Base-by-base conservation (phyloP, 1,140 invertebrate genomes). In the Procambarus virginalis region DNA sequence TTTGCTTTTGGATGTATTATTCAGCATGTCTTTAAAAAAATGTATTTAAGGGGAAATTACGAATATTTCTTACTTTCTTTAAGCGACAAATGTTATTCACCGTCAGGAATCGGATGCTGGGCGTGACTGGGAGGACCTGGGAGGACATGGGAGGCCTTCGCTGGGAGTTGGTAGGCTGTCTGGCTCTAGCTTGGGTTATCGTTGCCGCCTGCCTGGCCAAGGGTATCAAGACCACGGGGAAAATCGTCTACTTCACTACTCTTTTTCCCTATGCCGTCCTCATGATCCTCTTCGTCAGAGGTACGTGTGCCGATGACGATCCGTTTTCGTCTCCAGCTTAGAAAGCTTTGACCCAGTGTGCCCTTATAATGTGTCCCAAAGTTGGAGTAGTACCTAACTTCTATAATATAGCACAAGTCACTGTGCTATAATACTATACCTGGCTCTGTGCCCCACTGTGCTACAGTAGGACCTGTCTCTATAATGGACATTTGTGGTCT, bases 121-220 rank as follows among this genome's bases (percentile, higher is more conserved):
- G 84, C 8, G 75, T 83, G 0, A 79, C 96, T 3, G 97, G 95
- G 85, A 97, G 97, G 3, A 95, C 98, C 5, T 97, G 84, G 92
- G 96, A 98, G 92, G 96, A 98, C 94, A 94, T 99, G 83, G 98
- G 98, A 0, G 93, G 95, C 2, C 96, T 98, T 73, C 98, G 98
- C 94, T 98, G 97, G 97, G 97, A 98, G 93, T 96, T 98, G 94
- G 97, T 97, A 0, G 94, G 98, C 34, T 98, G 98, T 94, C 94
- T 99, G 60, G 95, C 98, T 5, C 96, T 97, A 17, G 98, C 99
- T 91, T 99, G 99, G 94, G 93, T 99, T 82, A 98, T 99, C 92
- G 99, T 98, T 93, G 99, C 98, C 94, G 98, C 99, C 94, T 98
- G 97, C 10, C 94, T 99, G 34, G 98, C 98, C 97, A 99, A 99